Base-by-base conservation (phyloP, 2,888 invertebrate species). In the Cephus pygmeus region DNA sequence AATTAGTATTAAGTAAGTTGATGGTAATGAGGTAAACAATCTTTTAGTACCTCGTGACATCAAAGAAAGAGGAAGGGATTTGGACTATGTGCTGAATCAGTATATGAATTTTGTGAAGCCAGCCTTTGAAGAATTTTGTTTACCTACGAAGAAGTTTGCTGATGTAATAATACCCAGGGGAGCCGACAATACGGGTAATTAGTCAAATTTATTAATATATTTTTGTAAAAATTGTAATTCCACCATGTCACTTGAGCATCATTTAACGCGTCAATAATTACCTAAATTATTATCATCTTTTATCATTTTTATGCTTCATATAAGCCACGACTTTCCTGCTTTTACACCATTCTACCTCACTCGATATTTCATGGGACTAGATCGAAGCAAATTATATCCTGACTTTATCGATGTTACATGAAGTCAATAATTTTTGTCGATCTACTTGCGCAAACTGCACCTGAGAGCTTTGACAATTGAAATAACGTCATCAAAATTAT, bases 91-190 rank as follows among this genome's bases (percentile, higher is more conserved):
- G 12, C 94, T 99, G 40, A 96, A 96, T 88, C 99, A 99, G 91
- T 99, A 99, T 92, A 98, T 98, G 95, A 97, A 96, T 88, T 98
- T 96, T 91, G 99, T 99, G 3, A 99, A 99, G 92, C 99, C 99
- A n/a, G 99, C 99, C 3, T 99, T 99, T 92, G 99, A 99, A 91
- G 99, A 99, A 92, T 99, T 99, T 92, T 99, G 99, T 91, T 94
- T 98, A 85, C 99, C 99, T 82, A 99, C 99, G 1, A 99, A 99
- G 93, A 99, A 99, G 92, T 99, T 99, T 93, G 99, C 99, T 77
- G 99, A 99, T 93, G 98, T 99, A 76, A 99, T 99, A 88, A 99
- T 99, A 91, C 99, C 99, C 0, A 94, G 99, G 85, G 99, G 99
- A 81, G 99, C 99, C 34, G 99, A 99, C 91, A 99, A 99, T 91